Percentiles rank a stretch among this genome's conserved stretches.
These are phyloP conservation scores for Ptilonorhynchus violaceus DNA, from an alignment of 2,113 vertebrate species.

Conservation along the genomic window DNA sequence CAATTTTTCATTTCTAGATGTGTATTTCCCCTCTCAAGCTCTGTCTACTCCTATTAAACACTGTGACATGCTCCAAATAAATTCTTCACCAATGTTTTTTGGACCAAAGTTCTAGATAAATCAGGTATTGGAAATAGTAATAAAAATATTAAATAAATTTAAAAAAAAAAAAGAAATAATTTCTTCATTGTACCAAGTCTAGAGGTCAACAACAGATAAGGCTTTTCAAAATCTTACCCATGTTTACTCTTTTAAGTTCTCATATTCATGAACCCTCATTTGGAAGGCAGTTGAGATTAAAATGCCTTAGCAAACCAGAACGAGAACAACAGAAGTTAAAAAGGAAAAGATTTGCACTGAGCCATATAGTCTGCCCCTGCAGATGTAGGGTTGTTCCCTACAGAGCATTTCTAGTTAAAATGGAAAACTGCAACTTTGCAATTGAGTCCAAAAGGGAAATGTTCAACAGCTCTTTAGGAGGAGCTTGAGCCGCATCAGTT, in stretches of 20 bases:
- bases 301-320: not conserved
- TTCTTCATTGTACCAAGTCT: not conserved
- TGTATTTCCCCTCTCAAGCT: not conserved
- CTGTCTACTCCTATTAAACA: not conserved
- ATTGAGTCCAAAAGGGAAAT: not conserved
- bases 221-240: not conserved
- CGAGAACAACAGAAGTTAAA: not conserved
- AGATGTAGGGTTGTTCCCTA: not conserved
- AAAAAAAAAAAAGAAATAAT: rapidly evolving
- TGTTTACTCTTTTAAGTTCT: not conserved
- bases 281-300: not conserved
- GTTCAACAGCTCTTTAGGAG: not conserved
- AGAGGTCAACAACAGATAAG: not conserved
- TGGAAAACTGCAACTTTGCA: not conserved
- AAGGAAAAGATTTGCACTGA: not conserved
- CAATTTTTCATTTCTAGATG: not conserved
- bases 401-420: not conserved
- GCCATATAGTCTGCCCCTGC: not conserved
- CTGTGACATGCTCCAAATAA: not conserved
- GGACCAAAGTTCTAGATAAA: not conserved
- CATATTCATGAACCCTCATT: not conserved
- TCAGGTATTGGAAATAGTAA: not conserved
- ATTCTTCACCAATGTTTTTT: not conserved
- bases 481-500: not conserved
- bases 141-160: not conserved